A percentile compares a stretch with the other conserved stretches of the same genome.
Evolutionary conservation across 2,797 vertebrate species (phyloP).

Genomic region (Tiaroga cobitis): DNA sequence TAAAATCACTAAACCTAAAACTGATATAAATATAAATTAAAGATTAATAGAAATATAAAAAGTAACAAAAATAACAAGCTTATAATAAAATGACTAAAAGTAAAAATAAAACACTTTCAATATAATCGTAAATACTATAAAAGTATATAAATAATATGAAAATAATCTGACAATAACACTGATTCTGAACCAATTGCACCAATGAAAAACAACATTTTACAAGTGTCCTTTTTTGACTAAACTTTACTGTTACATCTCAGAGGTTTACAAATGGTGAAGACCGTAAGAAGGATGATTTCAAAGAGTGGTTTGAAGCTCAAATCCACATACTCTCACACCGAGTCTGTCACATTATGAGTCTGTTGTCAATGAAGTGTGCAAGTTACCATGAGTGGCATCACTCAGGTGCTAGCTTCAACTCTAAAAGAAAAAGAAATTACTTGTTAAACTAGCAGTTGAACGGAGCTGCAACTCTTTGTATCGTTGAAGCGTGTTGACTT

Average conservation of each 20-base stretch:
- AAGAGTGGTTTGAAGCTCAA: neutral
- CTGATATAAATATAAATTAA: neutral
- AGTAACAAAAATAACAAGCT: neutral
- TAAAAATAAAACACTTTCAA: neutral
- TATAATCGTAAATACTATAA: neutral
- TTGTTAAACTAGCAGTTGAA: neutral
- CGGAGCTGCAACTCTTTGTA: neutral
- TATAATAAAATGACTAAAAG: neutral
- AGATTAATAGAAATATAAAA: neutral
- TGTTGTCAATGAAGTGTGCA: conserved; percentile 22
- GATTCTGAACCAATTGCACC: neutral
- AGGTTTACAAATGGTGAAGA: neutral
- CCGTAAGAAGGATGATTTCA: neutral
- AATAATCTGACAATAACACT: no score
- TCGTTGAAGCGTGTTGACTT: conserved; percentile 1
- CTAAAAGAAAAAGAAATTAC: neutral
- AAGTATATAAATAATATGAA: neutral
- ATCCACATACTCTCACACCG: neutral
- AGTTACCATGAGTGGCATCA: neutral
- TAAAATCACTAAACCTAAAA: conserved; percentile 2
- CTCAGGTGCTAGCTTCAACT: neutral
- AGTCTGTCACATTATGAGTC: neutral
- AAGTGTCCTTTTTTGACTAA: neutral
- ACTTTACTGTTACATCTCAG: neutral
- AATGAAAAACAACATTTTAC: neutral